phyloP scores from a whole-genome alignment of 2,113 vertebrate species.

The Megaptera novaeangliae region DNA sequence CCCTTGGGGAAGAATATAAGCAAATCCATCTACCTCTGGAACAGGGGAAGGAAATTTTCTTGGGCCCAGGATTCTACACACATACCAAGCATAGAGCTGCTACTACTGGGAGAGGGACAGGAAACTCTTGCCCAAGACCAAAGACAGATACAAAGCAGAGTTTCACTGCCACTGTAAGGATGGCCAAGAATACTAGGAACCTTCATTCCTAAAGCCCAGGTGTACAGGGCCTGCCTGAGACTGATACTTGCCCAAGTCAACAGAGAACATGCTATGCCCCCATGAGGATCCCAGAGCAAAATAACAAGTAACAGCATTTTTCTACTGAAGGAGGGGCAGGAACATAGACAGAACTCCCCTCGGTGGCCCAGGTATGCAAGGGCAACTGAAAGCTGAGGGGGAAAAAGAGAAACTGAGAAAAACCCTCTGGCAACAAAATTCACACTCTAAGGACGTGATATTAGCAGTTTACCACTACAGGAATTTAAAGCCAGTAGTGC shows the following conservation, averaged over 20 bases:
- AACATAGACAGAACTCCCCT: slow-evolving; percentile 15
- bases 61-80: not conserved
- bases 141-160: not conserved
- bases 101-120: not conserved
- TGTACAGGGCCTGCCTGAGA: not conserved
- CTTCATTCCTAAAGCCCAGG: not conserved
- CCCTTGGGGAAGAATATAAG: not conserved
- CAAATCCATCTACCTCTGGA: not conserved
- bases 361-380: not conserved
- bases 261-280: not conserved
- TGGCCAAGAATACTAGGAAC: not conserved
- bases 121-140: not conserved
- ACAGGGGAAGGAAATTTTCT: not conserved
- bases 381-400: not conserved
- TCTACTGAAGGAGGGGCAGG: not conserved
- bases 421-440: not conserved
- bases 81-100: not conserved
- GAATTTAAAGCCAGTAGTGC: not conserved
- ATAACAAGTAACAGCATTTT: not conserved
- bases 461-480: not conserved
- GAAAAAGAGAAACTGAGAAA: not conserved
- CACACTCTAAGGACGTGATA: not conserved
- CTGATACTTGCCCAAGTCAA: not conserved
- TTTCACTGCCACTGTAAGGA: not conserved
- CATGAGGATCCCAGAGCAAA: not conserved